Base-by-base conservation (phyloP, 37 sponge, comb jelly and placozoan genomes). In the Geodia barretti region DNA sequence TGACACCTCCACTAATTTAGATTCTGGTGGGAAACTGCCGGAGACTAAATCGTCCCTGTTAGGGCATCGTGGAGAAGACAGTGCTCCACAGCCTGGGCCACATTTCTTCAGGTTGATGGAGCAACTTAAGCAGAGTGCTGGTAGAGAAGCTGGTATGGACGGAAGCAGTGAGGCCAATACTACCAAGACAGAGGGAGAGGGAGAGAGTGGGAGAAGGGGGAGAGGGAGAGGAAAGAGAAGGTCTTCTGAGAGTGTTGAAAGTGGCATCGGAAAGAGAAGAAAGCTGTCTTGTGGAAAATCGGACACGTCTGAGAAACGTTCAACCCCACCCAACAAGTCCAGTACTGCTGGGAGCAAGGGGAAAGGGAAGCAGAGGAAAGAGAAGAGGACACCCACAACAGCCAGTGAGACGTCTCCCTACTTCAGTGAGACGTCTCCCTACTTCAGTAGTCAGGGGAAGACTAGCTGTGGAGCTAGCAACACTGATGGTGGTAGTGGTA, bases 141-240 rank as follows among this genome's bases (percentile, higher is more conserved):
- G 38, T 60, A 43, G 62, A 47, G 43, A 37, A 39, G 2, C 9
- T 35, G 43, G 40, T n/a, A 47, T 33, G 59, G 60, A 37, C 60
- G 62, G 47, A 28, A 59, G 23, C 30, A 34, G 72, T 24, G 62
- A 38, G 36, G 33, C 2, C 36, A 32, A 19, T 20, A 8, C 2
- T 41, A 23, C 8, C 7, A 7, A 39, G 59, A 62, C 73, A 37
- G 67, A 73, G 60, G 32, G 75, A 67, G 70, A 9, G 67, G 54
- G 70, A 41, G 85, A 67, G 78, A 14, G 72, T 17, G 70, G 39
- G 67, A 60, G 54, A 73, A 68, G 68, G 70, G 29, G 68, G 40
- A 29, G 37, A 41, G 64, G 66, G 60, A 36, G 41, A 19, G 54
- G 84, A 29, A 54, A 74, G 84, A 35, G 75, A 83, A 60, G 37